Evolutionary conservation across 2,113 vertebrate genomes (phyloP).

Genomic region (Sciurus niger): DNA sequence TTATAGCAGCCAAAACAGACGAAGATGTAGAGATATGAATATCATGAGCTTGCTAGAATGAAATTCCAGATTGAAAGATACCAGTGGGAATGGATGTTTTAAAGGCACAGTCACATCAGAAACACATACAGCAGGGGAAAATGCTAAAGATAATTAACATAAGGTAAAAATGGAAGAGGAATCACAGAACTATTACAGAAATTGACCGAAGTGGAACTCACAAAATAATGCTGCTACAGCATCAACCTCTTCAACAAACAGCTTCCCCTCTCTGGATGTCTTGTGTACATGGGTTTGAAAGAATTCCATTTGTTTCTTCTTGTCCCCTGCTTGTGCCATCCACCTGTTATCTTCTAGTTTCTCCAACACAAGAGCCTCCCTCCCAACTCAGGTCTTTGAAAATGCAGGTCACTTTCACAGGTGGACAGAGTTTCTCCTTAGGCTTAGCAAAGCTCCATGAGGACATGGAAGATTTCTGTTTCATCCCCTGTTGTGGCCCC

Average conservation of each 20-base stretch:
- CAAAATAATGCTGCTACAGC: neutral
- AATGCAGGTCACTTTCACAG: neutral
- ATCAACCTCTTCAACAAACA: neutral
- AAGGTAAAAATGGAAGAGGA: neutral
- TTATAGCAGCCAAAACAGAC: neutral
- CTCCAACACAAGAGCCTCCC: neutral
- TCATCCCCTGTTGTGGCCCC: neutral
- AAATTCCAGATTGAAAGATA: neutral
- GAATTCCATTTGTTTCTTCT: neutral
- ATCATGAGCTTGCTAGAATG: neutral
- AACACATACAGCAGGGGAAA: neutral
- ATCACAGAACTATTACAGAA: neutral
- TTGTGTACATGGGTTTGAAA: neutral
- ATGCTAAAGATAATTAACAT: neutral
- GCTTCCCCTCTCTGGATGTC: neutral
- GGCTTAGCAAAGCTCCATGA: neutral
- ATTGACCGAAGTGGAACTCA: neutral
- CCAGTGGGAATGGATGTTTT: neutral
- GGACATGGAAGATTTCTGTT: neutral
- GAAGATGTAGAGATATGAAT: neutral
- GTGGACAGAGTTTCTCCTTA: neutral
- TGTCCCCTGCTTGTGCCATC: neutral
- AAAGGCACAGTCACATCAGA: neutral
- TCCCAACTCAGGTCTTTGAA: neutral
- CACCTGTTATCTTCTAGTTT: neutral